These are phyloP conservation scores for Euzophera pinguis DNA, from an alignment of 2,888 invertebrate genomes.

Conservation along the genomic window DNA sequence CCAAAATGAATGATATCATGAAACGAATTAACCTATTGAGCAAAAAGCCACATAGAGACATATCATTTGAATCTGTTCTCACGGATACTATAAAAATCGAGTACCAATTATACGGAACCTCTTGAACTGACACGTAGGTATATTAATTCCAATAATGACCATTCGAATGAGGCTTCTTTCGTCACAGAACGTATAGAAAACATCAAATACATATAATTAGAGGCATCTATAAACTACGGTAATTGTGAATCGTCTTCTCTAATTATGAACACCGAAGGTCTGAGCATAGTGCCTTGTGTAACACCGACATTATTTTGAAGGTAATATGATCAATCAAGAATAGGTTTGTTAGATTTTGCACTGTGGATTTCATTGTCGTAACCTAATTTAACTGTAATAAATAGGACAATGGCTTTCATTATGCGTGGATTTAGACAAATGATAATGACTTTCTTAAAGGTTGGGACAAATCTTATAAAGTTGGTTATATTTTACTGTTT, in stretches of 20 bases:
- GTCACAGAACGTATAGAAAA: conserved; percentile 75
- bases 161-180: conserved; percentile 67
- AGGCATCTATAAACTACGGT: conserved; percentile 75
- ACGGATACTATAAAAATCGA: conserved; percentile 70
- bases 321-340: conserved; percentile 28
- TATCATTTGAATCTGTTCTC: conserved; percentile 70
- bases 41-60: conserved; percentile 58
- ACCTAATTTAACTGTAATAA: too few species aligned
- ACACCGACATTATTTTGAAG: conserved; percentile 37
- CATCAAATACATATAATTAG: conserved; percentile 77
- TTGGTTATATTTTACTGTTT: too few species aligned
- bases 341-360: conserved; percentile 16
- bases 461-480: too few species aligned
- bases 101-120: conserved; percentile 65
- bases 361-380: background rate
- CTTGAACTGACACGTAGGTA: conserved; percentile 76
- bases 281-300: conserved; percentile 43
- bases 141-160: conserved; percentile 78
- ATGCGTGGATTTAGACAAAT: too few species aligned
- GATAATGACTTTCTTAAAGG: too few species aligned
- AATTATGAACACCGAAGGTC: conserved; percentile 71
- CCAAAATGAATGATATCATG: conserved; percentile 42
- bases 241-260: conserved; percentile 73
- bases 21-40: conserved; percentile 50
- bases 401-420: too few species aligned